Conservation (phyloP, 1,140 invertebrate genomes). For the Amyelois transitella region DNA sequence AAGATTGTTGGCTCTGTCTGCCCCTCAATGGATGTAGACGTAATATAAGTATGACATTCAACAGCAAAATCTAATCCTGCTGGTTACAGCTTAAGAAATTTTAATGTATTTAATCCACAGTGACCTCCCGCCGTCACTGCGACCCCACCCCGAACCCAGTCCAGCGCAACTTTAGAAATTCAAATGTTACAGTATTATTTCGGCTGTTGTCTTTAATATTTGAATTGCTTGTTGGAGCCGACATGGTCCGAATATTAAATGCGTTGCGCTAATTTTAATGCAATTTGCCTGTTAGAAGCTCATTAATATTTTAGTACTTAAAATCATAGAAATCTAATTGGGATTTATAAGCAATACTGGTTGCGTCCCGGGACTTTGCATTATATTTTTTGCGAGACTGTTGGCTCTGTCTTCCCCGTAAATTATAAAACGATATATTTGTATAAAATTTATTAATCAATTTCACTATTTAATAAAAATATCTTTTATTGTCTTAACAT, state of each 20-base stretch:
- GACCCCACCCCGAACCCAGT: background rate
- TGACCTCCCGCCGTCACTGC: background rate
- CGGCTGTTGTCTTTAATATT: background rate
- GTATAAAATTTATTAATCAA: no score
- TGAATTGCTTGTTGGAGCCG: background rate
- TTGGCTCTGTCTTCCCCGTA: no score
- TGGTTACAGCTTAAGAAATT: background rate
- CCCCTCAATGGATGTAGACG: no score
- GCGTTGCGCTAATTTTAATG: background rate
- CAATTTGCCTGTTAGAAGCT: background rate
- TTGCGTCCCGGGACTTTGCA: no score
- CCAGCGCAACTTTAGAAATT: background rate
- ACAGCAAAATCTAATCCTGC: background rate
- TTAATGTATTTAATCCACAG: no score
- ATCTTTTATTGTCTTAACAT: no score
- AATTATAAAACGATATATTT: no score
- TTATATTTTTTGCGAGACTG: no score
- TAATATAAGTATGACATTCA: background rate
- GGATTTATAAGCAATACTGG: no score
- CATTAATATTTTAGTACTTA: background rate
- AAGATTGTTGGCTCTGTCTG: no score
- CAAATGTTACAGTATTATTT: background rate
- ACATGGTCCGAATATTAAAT: background rate
- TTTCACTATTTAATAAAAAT: no score
- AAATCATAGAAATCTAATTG: no score